Base-by-base conservation (phyloP, 2,113 vertebrate species). In the Scomber colias region DNA sequence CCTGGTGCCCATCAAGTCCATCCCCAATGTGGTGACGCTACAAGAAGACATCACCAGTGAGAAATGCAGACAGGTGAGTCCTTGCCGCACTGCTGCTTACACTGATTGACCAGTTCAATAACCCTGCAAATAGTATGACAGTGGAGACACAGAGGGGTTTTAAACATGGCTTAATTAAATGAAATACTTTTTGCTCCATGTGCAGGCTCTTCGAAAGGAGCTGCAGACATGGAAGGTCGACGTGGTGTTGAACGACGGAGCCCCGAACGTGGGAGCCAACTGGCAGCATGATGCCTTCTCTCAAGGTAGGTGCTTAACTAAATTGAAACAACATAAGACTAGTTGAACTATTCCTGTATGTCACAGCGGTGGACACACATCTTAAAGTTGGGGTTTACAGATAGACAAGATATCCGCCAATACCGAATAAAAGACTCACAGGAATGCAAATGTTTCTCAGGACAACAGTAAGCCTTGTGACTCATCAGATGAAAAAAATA, bases 31-130 rank as follows among this genome's bases (percentile, higher is more conserved):
- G 46, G 96, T 99, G 75, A 92, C 95, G 0, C 91, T 99, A 49
- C 98, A 99, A 89, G 98, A 99, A 86, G 97, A 99, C 91, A 99
- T 99, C 90, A 99, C 98, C 19, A 97, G 95, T 0, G 98, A 99
- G 3, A 97, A 96, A 49, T 99, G 98, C 87, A 95, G 94, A 92
- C 97, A 98, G 96, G 98, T 99, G 86, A 51, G 21, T 56, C 6
- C 11, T 46, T 14, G n/a, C 14, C 57, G 16, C 17, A 40, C 35
- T 7, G 8, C 35, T 61, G 49, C 24, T 13, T 13, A n/a, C 4
- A 45, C 19, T 7, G 4, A 49, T 21, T 12, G 2, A 30, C 11
- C 3, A 14, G 11, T 48, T 40, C 4, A 57, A 15, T 51, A 2
- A 44, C 7, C 9, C 9, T 40, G 35, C 35, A 40, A 40, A 40